Evolutionary conservation across 2,113 vertebrate species (phyloP).

Genomic region (Misgurnus anguillicaudatus): DNA sequence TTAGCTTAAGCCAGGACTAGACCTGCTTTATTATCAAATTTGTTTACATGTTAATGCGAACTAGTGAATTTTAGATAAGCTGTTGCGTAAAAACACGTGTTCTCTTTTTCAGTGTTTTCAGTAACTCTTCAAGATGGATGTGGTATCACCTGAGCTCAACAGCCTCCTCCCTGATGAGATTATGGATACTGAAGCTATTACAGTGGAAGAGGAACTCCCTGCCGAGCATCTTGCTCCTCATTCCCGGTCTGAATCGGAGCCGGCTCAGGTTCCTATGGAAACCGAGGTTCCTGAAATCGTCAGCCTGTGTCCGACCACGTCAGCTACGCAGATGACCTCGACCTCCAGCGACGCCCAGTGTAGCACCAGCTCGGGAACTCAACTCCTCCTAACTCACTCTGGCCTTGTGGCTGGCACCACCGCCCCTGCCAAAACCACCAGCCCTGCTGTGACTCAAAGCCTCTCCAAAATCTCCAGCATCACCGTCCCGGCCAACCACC

Average conservation of each 20-base stretch:
- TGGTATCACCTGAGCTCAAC: slow-evolving; percentile 96
- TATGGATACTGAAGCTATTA: slow-evolving; percentile 90
- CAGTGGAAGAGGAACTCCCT: slow-evolving; percentile 86
- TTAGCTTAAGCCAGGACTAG: too few relatives aligned
- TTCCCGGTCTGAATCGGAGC: slow-evolving; percentile 55
- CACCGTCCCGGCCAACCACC: slow-evolving; percentile 87
- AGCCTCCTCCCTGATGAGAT: slow-evolving; percentile 98
- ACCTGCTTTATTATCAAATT: too few relatives aligned
- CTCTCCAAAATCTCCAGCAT: slow-evolving; percentile 86
- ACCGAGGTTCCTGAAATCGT: slow-evolving; percentile 83
- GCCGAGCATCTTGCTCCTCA: slow-evolving; percentile 76
- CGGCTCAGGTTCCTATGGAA: slow-evolving; percentile 74
- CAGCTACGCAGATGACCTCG: slow-evolving; percentile 68
- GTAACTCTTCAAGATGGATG: slow-evolving; percentile 84
- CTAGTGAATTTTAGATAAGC: too few relatives aligned
- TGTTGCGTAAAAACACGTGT: too few relatives aligned
- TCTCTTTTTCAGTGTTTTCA: slow-evolving; percentile 51
- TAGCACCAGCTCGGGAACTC: slow-evolving; percentile 65
- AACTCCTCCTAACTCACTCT: slow-evolving; percentile 68
- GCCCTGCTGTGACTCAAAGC: slow-evolving; percentile 67
- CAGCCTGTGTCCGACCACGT: slow-evolving; percentile 73
- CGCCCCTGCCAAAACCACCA: slow-evolving; percentile 64
- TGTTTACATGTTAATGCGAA: too few relatives aligned
- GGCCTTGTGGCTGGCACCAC: slow-evolving; percentile 75
- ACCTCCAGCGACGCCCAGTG: slow-evolving; percentile 70